Conservation (phyloP, 2,797 vertebrate genomes). For the Chaunax sp. region DNA sequence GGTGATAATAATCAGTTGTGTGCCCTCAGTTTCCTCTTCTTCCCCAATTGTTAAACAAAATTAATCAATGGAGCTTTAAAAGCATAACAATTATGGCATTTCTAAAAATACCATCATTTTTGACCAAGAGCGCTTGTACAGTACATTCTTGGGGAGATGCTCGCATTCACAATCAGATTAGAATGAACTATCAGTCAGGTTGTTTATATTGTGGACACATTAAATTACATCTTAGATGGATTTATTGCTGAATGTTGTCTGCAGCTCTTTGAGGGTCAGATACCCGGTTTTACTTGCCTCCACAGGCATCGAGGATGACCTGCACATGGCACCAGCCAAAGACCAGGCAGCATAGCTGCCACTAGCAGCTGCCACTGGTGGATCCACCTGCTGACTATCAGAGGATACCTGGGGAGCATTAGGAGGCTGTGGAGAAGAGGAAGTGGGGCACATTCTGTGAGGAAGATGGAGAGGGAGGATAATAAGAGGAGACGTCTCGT, state of each 20-base stretch:
- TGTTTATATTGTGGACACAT: not conserved
- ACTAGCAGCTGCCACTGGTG: not conserved
- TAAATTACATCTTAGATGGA: constrained; percentile 70
- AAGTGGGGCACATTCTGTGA: not conserved
- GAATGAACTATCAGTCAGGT: not conserved
- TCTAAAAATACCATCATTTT: not conserved
- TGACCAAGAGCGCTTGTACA: too few species aligned
- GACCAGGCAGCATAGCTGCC: constrained; percentile 48
- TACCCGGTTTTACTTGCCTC: constrained; percentile 73
- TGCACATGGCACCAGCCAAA: constrained; percentile 40
- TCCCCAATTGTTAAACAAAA: not conserved
- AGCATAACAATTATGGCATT: too few species aligned
- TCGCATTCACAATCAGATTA: not conserved
- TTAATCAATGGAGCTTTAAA: not conserved
- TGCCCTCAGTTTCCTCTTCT: too few species aligned
- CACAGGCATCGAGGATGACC: constrained; percentile 77
- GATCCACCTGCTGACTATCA: constrained; percentile 39
- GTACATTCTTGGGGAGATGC: not conserved
- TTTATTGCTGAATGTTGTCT: constrained; percentile 81
- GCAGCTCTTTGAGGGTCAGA: constrained; percentile 82
- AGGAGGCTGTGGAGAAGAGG: constrained; percentile 8
- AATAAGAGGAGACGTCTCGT: constrained; percentile 19
- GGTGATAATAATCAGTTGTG: too few species aligned
- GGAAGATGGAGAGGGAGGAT: constrained; percentile 49
- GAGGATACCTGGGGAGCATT: constrained; percentile 23